Base-by-base conservation (phyloP, 2,113 vertebrate species). In the Eclectus roratus region DNA sequence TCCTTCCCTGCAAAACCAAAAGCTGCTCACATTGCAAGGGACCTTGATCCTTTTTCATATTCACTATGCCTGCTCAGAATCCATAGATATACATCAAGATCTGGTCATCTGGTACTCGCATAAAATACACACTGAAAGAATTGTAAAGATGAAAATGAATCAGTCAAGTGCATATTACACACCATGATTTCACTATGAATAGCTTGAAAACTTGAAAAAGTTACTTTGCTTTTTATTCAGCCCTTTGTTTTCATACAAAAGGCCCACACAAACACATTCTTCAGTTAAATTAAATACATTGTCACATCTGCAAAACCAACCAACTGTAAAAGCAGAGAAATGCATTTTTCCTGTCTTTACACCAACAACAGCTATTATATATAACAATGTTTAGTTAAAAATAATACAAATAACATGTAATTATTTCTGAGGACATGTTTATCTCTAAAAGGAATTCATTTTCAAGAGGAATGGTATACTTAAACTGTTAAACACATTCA, bases 341-440 rank as follows among this genome's bases (percentile, higher is more conserved):
- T 41, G 44, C 19, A n/a, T 82, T 80, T 74, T 61, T 21, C 65
- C 46, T 44, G 14, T 27, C 55, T 79, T 92, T 71, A 64, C 37
- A 65, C 68, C 66, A 91, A 74, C 39, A 46, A 12, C 8, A 83
- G 55, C n/a, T 86, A 60, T 71, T 88, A 80, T 2, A 43, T 13
- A 17, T 28, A 72, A 80, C 46, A 83, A 63, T 23, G 65, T 58
- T 88, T 64, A 81, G 72, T 39, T 86, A 85, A 94, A 96, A 92
- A 53, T 50, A 86, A 71, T 50, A 87, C 35, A 78, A 86, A 88
- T 28, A 70, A 70, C 31, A 70, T 13, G 60, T 17, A 77, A 94
- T 88, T 88, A 63, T 73, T 84, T 87, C 80, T 61, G 68, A 83
- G 52, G 52, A 71, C 55, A 69, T 1, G 0, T 58, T 84, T 66